Conservation (phyloP, 2,113 vertebrate species). For the Limnothrissa miodon region DNA sequence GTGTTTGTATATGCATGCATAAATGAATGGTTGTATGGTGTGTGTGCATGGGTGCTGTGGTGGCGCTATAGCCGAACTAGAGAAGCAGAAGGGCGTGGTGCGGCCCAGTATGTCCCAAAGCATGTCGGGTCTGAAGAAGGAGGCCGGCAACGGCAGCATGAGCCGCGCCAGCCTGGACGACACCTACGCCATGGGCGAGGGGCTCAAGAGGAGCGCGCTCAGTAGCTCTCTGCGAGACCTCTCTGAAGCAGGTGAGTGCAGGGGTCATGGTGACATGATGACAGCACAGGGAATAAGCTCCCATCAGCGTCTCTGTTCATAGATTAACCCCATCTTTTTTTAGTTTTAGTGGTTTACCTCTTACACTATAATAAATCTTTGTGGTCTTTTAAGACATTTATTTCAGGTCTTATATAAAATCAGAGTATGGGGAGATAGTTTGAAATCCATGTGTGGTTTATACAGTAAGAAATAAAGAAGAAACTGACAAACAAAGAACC, state of each 20-base stretch:
- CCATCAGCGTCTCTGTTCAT: not conserved
- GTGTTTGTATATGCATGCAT: not conserved
- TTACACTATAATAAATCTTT: no score
- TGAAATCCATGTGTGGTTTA: not conserved
- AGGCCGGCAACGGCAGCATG: slow-evolving; percentile 82
- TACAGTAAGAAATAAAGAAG: not conserved
- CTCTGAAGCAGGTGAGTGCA: slow-evolving; percentile 90
- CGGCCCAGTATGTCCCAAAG: slow-evolving; percentile 94
- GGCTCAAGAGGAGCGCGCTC: slow-evolving; percentile 93
- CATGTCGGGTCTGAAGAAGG: slow-evolving; percentile 89
- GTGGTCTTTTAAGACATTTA: not conserved
- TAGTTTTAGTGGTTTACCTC: no score
- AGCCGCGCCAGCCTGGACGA: slow-evolving; percentile 92
- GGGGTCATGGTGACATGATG: slow-evolving; percentile 35
- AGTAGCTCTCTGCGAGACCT: slow-evolving; percentile 96
- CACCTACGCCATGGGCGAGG: slow-evolving; percentile 90
- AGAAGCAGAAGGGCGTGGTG: slow-evolving; percentile 97
- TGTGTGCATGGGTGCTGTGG: slow-evolving; percentile 24
- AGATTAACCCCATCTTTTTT: no score
- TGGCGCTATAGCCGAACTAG: slow-evolving; percentile 84
- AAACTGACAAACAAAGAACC: not conserved
- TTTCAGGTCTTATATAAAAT: not conserved
- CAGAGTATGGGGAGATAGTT: not conserved
- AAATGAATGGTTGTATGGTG: not conserved
- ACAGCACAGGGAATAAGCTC: not conserved